Evolutionary conservation across 1,140 invertebrate genomes (phyloP), one percentile per base, ranked within the genome.

Genomic region (Diabrotica virgifera): DNA sequence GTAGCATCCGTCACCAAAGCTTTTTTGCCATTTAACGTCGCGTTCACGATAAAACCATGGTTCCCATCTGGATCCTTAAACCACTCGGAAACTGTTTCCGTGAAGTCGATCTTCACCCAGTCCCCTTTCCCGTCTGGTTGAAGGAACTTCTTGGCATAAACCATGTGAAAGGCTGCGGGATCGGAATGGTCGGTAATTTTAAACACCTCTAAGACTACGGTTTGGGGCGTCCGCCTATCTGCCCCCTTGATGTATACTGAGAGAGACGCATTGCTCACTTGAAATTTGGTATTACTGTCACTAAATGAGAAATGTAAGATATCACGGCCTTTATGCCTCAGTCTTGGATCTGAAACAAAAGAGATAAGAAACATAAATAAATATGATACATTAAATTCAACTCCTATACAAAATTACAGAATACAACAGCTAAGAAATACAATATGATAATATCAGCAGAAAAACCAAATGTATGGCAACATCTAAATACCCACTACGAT

Each of bases 1-100:
- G 60, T 74, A 9, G 64, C 62, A 64, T 76, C 74, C n/a, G 72
- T 72, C 2, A 76, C 68, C 11, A 64, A 69, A 0, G 76, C 67
- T 46, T 75, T 76, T 62, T 72, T 72, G 9, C 83, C 67, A 75
- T 82, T 75, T 71, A 80, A 64, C 40, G 82, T 81, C 60, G 88
- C 86, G 79, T 89, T 90, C 37, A 93, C 81, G 2, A 89, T 84
- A 62, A 94, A 85, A 6, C 90, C 91, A 59, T 90, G 82, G 71
- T 89, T 90, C 61, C 89, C 87, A 52, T 86, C 80, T 0, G 88
- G 86, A 71, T 87, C 82, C 52, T 85, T 86, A 76, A 90, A 88
- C 88, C 91, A 93, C 46, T 90, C 86, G 51, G 84, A 82, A 3
- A 93, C 85, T 76, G 91, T 85, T n/a, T 85, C 83, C n/a, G 87